Base-by-base conservation (phyloP, 1,140 invertebrate genomes). In the Frieseomelitta varia region DNA sequence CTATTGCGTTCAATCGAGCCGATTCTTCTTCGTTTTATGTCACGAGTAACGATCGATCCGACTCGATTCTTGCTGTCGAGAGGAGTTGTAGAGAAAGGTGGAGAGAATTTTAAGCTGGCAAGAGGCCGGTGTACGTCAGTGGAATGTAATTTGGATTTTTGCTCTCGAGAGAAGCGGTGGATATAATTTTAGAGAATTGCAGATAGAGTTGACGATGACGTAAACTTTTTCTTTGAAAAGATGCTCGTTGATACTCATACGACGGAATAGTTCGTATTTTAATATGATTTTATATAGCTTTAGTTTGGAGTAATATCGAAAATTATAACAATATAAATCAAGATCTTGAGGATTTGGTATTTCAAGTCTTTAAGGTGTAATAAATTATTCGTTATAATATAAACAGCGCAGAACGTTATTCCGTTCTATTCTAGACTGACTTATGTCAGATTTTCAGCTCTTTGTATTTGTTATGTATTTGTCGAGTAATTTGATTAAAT, bases 1-100 rank as follows among this genome's bases (percentile, higher is more conserved):
- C 2, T 30, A 15, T 65, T 65, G 39, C 19, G 47, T 61, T 61
- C 34, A 21, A 61, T 0, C 21, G 39, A 14, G 14, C 14, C 4
- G 56, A 77, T 63, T 77, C n/a, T 27, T 47, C 39, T 15, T 12
- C 17, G 24, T 78, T 78, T 30, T 65, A 47, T 61, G 76, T 78
- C n/a, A 51, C 47, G 15, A n/a, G 3, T 2, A 2, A 24, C 53
- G 53, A 75, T 75, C 73, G 53, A 75, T 63, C 17, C 27, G 19
- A 21, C 24, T 39, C 24, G 24, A 34, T 63, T 27, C 56, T 47
- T 12, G 24, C 14, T 1, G 15, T n/a, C 12, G n/a, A 47, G 39
- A 30, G 19, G 39, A n/a, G 30, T 6, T 34, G 34, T 19, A 4
- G 2, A 39, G 15, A 76, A 63, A 24, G 17, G 71, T 30, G n/a